A percentile compares a stretch with the other conserved stretches of the same genome.
Evolutionary conservation across 2,888 invertebrate genomes (phyloP).

Genomic region (Ariolimax columbianus): DNA sequence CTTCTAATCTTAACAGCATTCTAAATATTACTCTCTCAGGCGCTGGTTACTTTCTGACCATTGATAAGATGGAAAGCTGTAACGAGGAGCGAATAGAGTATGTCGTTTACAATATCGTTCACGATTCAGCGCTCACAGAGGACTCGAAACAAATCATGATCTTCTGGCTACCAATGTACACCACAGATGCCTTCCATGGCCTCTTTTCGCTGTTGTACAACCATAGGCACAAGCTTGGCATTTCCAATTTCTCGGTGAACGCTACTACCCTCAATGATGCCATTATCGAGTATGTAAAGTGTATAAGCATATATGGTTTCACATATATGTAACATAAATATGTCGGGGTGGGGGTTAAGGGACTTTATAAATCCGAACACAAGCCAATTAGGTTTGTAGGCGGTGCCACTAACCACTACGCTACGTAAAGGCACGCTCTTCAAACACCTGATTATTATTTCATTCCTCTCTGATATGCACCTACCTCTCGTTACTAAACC

Average conservation of each 20-base stretch:
- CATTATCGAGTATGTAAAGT: constrained; percentile 10
- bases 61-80: neutral
- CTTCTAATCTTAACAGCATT: no score
- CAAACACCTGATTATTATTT: no score
- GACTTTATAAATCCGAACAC: no score
- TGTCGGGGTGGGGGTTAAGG: no score
- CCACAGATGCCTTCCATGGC: neutral
- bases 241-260: neutral
- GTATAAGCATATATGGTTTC: no score
- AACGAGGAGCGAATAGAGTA: neutral
- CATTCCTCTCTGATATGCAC: no score
- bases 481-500: no score
- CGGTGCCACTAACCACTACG: no score
- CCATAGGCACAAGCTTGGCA: neutral
- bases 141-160: neutral
- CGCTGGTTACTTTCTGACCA: neutral
- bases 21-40: neutral
- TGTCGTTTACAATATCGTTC: neutral
- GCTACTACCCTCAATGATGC: constrained; percentile 21
- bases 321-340: no score
- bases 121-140: neutral
- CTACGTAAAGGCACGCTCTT: no score
- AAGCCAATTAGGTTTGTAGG: no score
- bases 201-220: neutral
- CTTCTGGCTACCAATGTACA: constrained; percentile 17